phyloP scores from a whole-genome alignment of 2,888 invertebrate species.

The Elmis aenea region DNA sequence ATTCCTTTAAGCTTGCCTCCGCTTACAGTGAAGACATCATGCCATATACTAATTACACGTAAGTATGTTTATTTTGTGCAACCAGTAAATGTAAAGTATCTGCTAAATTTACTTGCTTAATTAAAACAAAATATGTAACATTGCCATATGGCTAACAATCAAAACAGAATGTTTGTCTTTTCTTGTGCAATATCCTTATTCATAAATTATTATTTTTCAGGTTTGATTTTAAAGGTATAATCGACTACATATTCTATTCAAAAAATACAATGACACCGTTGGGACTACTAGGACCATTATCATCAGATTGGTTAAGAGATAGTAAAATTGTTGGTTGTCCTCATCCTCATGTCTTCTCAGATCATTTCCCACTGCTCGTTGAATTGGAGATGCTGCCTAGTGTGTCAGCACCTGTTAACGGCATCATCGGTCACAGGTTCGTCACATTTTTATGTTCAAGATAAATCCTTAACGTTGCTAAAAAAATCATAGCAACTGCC shows the following conservation, averaged over 20 bases:
- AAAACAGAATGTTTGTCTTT: too few species aligned
- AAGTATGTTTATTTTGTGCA: conserved; percentile 47
- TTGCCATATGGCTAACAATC: too few species aligned
- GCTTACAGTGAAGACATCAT: conserved; percentile 95
- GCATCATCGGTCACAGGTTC: conserved; percentile 79
- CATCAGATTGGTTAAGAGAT: conserved; percentile 87
- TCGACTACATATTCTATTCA: conserved; percentile 99
- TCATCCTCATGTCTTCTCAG: conserved; percentile 95
- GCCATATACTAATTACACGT: conserved; percentile 99
- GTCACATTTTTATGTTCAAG: conserved; percentile 2
- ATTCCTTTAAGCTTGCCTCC: conserved; percentile 92
- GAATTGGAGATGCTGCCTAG: conserved; percentile 86
- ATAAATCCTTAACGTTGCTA: background rate
- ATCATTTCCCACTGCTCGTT: conserved; percentile 88
- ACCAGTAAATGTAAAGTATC: conserved; percentile 1
- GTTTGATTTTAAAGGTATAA: conserved; percentile 98
- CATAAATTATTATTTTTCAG: conserved; percentile 56
- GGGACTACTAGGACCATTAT: conserved; percentile 90
- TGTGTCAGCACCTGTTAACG: conserved; percentile 67
- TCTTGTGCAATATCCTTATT: background rate
- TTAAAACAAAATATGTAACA: too few species aligned
- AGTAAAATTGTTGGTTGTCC: conserved; percentile 98
- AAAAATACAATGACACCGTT: conserved; percentile 92
- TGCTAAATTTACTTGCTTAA: too few species aligned
- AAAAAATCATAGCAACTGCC: too few species aligned